Conservation (phyloP, 2,113 vertebrate genomes). For the Dunckerocampus dactyliophorus region DNA sequence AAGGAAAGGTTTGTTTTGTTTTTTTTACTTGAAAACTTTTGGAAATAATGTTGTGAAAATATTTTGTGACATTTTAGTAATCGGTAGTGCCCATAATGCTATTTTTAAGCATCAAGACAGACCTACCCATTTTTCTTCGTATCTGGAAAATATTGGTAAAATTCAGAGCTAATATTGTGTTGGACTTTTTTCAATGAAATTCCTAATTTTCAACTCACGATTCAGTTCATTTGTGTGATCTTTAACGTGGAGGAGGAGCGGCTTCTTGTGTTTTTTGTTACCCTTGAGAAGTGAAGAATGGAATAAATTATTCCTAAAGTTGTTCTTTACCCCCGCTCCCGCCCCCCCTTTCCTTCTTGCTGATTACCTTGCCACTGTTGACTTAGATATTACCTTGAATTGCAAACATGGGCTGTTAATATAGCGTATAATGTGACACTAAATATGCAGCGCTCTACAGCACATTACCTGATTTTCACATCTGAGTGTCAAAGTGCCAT, state of each 20-base stretch:
- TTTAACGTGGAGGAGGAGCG: neutral
- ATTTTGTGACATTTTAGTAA: too few relatives aligned
- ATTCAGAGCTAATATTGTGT: too few relatives aligned
- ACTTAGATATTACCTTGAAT: slow-evolving; percentile 73
- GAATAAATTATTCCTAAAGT: slow-evolving; percentile 61
- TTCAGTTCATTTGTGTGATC: neutral
- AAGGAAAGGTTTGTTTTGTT: too few relatives aligned
- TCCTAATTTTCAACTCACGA: too few relatives aligned
- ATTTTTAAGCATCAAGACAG: too few relatives aligned
- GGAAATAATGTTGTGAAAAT: too few relatives aligned
- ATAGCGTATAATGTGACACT: slow-evolving; percentile 77
- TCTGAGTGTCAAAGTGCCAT: slow-evolving; percentile 73
- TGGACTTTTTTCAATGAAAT: too few relatives aligned
- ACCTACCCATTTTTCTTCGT: too few relatives aligned
- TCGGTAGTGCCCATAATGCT: too few relatives aligned
- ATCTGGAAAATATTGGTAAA: too few relatives aligned
- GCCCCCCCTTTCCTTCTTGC: slow-evolving; percentile 4
- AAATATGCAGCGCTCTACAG: slow-evolving; percentile 71
- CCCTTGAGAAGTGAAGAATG: slow-evolving; percentile 63
- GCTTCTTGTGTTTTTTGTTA: too few relatives aligned
- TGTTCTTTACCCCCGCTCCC: slow-evolving; percentile 23
- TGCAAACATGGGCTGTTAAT: slow-evolving; percentile 68
- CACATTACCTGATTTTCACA: slow-evolving; percentile 71
- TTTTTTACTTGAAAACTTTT: too few relatives aligned
- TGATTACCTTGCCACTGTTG: slow-evolving; percentile 48